Evolutionary conservation across 2,113 vertebrate genomes (phyloP).

Genomic region (Neofelis nebulosa): DNA sequence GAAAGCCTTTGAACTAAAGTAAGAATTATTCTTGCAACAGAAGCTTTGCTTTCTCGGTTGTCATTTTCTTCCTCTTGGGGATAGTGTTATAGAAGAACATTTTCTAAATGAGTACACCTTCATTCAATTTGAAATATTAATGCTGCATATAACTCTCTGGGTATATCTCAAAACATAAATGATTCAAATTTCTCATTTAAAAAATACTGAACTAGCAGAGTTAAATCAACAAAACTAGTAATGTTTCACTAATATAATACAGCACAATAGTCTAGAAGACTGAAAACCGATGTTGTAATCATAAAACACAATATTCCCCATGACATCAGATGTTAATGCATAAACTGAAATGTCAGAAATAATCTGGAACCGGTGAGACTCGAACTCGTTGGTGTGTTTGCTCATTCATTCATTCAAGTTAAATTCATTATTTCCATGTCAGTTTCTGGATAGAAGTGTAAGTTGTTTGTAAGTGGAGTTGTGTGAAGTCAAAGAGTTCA

Average conservation of each 20-base stretch:
- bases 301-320: not conserved
- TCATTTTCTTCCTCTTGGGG: conserved; percentile 42
- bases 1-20: conserved; percentile 21
- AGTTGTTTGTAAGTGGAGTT: not conserved
- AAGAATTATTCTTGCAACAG: not conserved
- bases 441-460: not conserved
- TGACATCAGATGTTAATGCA: not conserved
- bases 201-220: conserved; percentile 34
- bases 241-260: not conserved
- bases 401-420: not conserved
- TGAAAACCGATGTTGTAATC: not conserved
- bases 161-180: conserved; percentile 63
- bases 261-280: not conserved
- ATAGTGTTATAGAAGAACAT: not conserved
- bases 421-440: not conserved
- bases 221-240: conserved; percentile 33
- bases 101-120: conserved; percentile 55
- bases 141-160: conserved; percentile 9
- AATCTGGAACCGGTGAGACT: not conserved
- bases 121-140: conserved; percentile 64
- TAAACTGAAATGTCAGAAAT: conserved; percentile 17
- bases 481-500: not conserved
- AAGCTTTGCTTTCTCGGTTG: not conserved
- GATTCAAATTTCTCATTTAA: conserved; percentile 58
- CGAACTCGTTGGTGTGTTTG: not conserved